Evolutionary conservation across 2,888 invertebrate species (phyloP).

Genomic region (Eledona agricola): DNA sequence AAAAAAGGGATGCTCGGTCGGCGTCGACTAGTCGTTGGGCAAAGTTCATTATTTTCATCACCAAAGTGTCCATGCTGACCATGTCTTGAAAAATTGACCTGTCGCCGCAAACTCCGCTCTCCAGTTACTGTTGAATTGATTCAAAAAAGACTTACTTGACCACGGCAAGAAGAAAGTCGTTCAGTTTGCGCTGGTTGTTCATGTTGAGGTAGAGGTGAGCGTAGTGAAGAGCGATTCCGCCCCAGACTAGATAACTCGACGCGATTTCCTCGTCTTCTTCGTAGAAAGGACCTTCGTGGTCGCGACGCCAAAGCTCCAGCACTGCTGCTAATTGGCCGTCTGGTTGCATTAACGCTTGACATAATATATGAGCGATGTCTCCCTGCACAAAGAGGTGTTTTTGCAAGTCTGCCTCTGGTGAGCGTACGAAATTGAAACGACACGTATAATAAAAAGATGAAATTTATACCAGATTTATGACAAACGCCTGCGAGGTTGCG

Average conservation of each 20-base stretch:
- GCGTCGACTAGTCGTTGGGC: constrained; percentile 84
- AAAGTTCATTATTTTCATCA: constrained; percentile 84
- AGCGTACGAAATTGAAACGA: too few relatives aligned
- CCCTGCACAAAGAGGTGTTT: constrained; percentile 37
- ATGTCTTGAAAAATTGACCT: constrained; percentile 90
- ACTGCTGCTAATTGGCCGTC: constrained; percentile 73
- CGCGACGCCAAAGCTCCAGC: constrained; percentile 72
- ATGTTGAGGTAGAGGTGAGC: constrained; percentile 74
- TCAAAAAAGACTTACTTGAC: constrained; percentile 74
- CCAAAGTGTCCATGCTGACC: constrained; percentile 82
- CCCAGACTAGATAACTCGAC: constrained; percentile 73
- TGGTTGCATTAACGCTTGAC: constrained; percentile 72
- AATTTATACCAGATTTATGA: too few relatives aligned
- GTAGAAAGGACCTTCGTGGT: constrained; percentile 65
- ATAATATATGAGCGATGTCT: constrained; percentile 63
- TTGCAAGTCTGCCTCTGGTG: not conserved
- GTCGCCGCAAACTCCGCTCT: constrained; percentile 42
- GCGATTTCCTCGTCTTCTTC: constrained; percentile 76
- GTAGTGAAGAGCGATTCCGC: constrained; percentile 75
- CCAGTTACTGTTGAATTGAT: constrained; percentile 3
- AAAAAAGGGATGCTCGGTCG: constrained; percentile 83
- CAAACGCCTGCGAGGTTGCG: too few relatives aligned
- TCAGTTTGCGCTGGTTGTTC: constrained; percentile 75
- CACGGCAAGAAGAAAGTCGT: constrained; percentile 80
- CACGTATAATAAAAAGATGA: constrained; percentile 1